Evolutionary conservation across 2,797 vertebrate species (phyloP).

Genomic region (Aphelocoma californica): DNA sequence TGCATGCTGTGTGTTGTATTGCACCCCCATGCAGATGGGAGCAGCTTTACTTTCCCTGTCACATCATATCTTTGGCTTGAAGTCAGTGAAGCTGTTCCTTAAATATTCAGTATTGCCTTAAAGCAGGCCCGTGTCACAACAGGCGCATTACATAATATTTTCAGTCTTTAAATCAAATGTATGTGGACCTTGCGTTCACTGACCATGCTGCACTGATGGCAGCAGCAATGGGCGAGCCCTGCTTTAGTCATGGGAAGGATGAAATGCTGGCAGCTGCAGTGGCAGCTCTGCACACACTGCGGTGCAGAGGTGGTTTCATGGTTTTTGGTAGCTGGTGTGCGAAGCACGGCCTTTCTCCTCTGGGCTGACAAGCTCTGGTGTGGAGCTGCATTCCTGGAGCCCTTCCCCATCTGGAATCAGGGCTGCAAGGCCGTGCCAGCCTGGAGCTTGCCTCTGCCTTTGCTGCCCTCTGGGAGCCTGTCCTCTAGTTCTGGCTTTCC

Average conservation of each 20-base stretch:
- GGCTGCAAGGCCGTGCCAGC: neutral
- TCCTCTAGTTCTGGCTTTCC: neutral
- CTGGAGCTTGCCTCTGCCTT: neutral
- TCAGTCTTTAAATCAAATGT: neutral
- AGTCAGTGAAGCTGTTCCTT: constrained; percentile 21
- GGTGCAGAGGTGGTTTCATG: fast-evolving
- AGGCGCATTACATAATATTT: neutral
- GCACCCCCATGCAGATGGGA: neutral
- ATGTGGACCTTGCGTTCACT: neutral
- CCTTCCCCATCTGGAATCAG: neutral
- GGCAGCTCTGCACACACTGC: neutral
- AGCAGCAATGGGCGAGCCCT: neutral
- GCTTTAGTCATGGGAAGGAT: neutral
- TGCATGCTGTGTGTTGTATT: neutral
- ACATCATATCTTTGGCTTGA: constrained; percentile 27
- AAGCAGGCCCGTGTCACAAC: neutral
- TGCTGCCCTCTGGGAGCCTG: neutral
- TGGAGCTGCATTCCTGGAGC: fast-evolving
- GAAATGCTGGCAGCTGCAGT: neutral
- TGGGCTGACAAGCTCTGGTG: neutral
- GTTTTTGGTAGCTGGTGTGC: fast-evolving
- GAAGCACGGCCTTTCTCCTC: fast-evolving
- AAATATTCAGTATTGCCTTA: constrained; percentile 44
- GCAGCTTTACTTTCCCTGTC: constrained; percentile 27
- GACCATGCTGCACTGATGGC: neutral